These are phyloP conservation scores for Fragum whitleyi DNA, from an alignment of 2,888 invertebrate species.

Conservation along the genomic window DNA sequence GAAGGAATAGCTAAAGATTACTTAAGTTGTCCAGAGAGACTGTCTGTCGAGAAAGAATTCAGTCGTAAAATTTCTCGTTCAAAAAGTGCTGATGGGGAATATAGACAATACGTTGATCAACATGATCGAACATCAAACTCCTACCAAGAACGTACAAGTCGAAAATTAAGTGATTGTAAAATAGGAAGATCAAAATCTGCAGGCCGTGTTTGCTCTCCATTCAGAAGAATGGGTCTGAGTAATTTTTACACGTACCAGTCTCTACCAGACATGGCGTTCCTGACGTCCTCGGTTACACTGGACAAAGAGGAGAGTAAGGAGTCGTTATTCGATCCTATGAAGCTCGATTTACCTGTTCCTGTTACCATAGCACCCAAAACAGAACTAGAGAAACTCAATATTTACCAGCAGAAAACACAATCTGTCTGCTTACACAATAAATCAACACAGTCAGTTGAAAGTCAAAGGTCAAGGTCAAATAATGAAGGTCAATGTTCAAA, in stretches of 20 bases:
- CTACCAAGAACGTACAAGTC: constrained; percentile 18
- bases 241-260: constrained; percentile 76
- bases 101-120: constrained; percentile 18
- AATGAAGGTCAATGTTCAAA: constrained; percentile 17
- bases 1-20: constrained; percentile 58
- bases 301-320: constrained; percentile 63
- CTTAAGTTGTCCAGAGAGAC: constrained; percentile 56
- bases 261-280: constrained; percentile 78
- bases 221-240: constrained; percentile 67
- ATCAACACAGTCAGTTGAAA: constrained; percentile 10
- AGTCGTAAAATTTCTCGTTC: constrained; percentile 62
- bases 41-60: constrained; percentile 38
- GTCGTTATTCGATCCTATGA: constrained; percentile 77
- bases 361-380: constrained; percentile 67
- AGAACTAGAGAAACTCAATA: constrained; percentile 60
- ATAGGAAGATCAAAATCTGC: constrained; percentile 64
- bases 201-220: constrained; percentile 63
- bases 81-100: constrained; percentile 67
- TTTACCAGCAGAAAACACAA: constrained; percentile 56
- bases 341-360: constrained; percentile 67
- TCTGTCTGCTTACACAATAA: constrained; percentile 50
- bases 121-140: constrained; percentile 10
- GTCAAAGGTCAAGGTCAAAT: constrained; percentile 24
- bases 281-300: constrained; percentile 54
- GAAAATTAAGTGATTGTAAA: constrained; percentile 18